A percentile compares a stretch with the other conserved stretches of the same genome.
Evolutionary conservation across 2,888 invertebrate genomes (phyloP).

Genomic region (Cyclophora punctaria): DNA sequence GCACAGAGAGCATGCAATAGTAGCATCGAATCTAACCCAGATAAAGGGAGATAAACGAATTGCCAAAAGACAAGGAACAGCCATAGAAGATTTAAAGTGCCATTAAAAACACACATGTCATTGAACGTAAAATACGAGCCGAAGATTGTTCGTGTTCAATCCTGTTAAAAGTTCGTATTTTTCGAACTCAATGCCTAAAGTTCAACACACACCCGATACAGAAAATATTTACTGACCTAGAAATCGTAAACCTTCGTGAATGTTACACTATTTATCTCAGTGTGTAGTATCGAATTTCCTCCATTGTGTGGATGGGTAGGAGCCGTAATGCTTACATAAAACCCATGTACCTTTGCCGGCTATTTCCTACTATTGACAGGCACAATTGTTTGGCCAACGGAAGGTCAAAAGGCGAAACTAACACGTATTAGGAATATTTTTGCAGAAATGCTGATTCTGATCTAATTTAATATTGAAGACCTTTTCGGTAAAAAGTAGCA

Average conservation of each 20-base stretch:
- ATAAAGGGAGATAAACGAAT: no score
- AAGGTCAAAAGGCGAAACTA: neutral
- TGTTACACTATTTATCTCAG: constrained; percentile 24
- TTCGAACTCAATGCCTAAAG: neutral
- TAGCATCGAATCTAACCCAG: no score
- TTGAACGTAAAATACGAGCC: no score
- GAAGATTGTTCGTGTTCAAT: neutral
- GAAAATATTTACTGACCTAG: neutral
- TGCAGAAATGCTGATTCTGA: no score
- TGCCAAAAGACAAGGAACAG: no score
- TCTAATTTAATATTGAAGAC: no score
- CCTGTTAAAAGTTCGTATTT: neutral
- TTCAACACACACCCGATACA: neutral
- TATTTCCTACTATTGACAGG: neutral
- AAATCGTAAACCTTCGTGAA: constrained; percentile 11
- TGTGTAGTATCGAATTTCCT: constrained; percentile 20
- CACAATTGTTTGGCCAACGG: neutral
- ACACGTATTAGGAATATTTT: no score
- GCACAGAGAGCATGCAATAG: no score
- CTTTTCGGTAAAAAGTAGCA: no score
- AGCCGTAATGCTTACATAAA: neutral
- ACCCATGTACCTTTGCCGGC: neutral
- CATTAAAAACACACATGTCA: no score
- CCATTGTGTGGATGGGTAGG: constrained; percentile 6
- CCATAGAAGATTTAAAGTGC: no score